phyloP scores from a whole-genome alignment of 2,797 vertebrate species.

The Gambusia yucatana region DNA sequence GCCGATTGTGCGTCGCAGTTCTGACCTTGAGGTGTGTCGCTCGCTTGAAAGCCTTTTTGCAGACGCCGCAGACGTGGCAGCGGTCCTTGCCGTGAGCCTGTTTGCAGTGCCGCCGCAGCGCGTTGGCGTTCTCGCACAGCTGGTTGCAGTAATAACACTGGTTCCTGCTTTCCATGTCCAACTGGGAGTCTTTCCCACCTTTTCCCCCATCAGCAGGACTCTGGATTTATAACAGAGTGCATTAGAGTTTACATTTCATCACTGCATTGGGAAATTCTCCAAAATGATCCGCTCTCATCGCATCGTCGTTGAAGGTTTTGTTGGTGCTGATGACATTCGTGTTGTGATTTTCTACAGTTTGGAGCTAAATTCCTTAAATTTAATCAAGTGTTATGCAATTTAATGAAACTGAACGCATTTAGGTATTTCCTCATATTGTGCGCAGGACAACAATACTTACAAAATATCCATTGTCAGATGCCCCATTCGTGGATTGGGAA shows the following conservation, averaged over 20 bases:
- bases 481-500: slow-evolving; percentile 76
- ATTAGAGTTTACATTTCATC: neutral
- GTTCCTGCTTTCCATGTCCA: slow-evolving; percentile 84
- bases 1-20: neutral
- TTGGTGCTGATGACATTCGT: neutral
- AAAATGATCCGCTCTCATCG: neutral
- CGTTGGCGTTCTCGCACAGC: slow-evolving; percentile 84
- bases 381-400: neutral
- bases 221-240: slow-evolving; percentile 63
- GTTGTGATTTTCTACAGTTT: neutral
- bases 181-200: slow-evolving; percentile 72
- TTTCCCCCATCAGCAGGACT: slow-evolving; percentile 80
- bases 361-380: neutral
- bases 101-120: slow-evolving; percentile 89
- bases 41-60: slow-evolving; percentile 95
- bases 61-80: slow-evolving; percentile 90
- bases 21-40: slow-evolving; percentile 96
- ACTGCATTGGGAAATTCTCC: neutral
- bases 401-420: neutral
- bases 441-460: slow-evolving; percentile 69
- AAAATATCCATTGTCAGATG: slow-evolving; percentile 85
- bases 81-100: slow-evolving; percentile 93
- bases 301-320: neutral
- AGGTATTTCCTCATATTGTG: neutral
- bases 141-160: slow-evolving; percentile 92